Evolutionary conservation across 2,888 invertebrate species (phyloP), one percentile per base, ranked within the genome.

Genomic region (Aleiodes testaceus): DNA sequence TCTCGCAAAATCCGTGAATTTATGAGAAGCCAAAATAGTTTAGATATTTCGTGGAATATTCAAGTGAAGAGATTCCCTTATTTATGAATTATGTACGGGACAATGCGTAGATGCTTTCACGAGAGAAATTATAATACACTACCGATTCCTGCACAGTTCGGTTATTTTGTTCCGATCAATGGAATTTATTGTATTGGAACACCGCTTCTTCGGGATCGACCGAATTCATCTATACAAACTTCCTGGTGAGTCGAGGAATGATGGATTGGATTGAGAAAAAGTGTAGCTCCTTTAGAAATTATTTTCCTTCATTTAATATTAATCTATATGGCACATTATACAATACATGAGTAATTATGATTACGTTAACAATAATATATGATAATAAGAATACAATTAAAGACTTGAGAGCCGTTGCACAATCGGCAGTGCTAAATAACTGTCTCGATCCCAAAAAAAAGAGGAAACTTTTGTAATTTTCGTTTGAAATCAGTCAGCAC

Each of bases 161-260:
- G 82, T 36, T 84, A 84, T 64, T 84, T 83, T 66, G 78, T 83
- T 53, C 80, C 82, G 70, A 77, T 84, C 45, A 79, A 80, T 26
- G 80, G 77, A n/a, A 59, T 82, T 50, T 80, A 79, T 59, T 77
- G 78, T 65, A 69, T 78, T 42, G 78, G 75, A 22, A 73, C 77
- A 14, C 74, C 78, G 16, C 72, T 78, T 26, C 76, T 74, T 63
- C 75, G 69, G 63, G 72, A 75, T 52, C 74, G 69, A 9, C 68
- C 75, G 14, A 74, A 74, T 50, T 74, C 79, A 4, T 78, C 79
- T 69, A 77, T 73, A 63, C 77, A 78, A 69, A 78, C 78, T 61
- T 75, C 77, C 63, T 75, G 79, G 81, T 81, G 78, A 79, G 81
- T 79, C 45, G 16, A 4, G 20, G 6, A 67, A 49, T 49, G 14